Percentiles rank a stretch among this genome's conserved stretches.
These are phyloP conservation scores for Torymus texanus DNA, from an alignment of 2,888 invertebrate genomes.

Conservation along the genomic window DNA sequence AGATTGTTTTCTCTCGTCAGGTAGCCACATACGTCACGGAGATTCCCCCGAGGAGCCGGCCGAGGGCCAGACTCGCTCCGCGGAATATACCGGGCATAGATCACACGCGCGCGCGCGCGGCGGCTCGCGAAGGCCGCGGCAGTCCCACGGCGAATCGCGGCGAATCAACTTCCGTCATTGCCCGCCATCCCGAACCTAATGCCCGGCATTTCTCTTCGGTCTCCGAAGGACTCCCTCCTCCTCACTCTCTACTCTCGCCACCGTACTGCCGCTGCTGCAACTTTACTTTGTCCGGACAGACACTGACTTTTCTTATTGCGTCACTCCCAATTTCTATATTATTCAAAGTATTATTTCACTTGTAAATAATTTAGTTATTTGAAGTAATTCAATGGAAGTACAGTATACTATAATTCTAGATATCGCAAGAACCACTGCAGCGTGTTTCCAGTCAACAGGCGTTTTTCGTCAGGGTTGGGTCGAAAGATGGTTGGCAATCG, in stretches of 20 bases:
- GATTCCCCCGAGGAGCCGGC: conserved; percentile 68
- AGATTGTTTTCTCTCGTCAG: conserved; percentile 76
- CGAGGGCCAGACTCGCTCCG: conserved; percentile 63
- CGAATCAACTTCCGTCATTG: conserved; percentile 76
- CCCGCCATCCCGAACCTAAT: conserved; percentile 72
- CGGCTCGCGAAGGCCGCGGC: conserved; percentile 67
- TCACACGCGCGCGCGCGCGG: conserved; percentile 62
- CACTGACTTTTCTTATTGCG: conserved; percentile 2
- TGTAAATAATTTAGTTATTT: no score
- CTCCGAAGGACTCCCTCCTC: conserved; percentile 66
- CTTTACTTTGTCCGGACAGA: neutral
- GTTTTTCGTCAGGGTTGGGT: neutral
- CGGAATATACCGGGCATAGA: conserved; percentile 72
- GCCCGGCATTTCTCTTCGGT: conserved; percentile 73
- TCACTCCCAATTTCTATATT: no score
- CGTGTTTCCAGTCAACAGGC: conserved; percentile 1
- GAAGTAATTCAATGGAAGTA: no score
- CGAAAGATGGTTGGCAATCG: conserved; percentile 46
- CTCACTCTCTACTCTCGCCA: neutral
- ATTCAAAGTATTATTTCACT: no score
- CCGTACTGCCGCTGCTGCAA: neutral
- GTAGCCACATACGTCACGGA: conserved; percentile 74
- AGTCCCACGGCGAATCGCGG: conserved; percentile 71
- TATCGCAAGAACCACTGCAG: neutral
- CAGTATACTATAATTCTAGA: no score